Evolutionary conservation across 92 coral and sea anemone species (phyloP), one percentile per base, ranked within the genome.

Genomic region (Muricea muricata): DNA sequence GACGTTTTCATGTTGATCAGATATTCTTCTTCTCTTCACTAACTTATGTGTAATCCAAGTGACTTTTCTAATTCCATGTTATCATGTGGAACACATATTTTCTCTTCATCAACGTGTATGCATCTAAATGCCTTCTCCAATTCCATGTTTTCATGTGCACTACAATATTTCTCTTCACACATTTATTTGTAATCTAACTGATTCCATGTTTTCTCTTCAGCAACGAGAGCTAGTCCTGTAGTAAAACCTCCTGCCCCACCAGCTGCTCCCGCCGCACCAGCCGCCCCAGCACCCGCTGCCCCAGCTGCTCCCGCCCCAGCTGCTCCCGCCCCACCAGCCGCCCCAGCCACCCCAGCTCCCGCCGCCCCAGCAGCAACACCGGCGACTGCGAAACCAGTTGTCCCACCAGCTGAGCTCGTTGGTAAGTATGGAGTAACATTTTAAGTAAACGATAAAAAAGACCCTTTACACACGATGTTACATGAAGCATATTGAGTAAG

Each of bases 341-440:
- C 41, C 6, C 25, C 69, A 10, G 23, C 34, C 1, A 7, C 54
- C 24, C 21, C 71, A 32, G 33, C 71, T 3, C 83, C 83, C 32
- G 45, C 83, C 0, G 31, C 71, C 28, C 29, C 13, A 30, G 69
- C 47, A 20, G 30, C 70, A 63, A 0, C 70, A 3, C 33, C 80
- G 50, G 28, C 65, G 11, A 0, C 21, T 6, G 17, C 65, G 1
- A 20, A 24, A 32, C 21, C 80, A 48, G 1, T 66, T 6, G 34
- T 39, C 1, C 50, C 45, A 1, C 83, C 83, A 7, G 83, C 83
- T 28, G 83, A 56, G 34, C 83, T 78, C 33, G 83, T 35, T 11
- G 83, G 83, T 78, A 56, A 57, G 83, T 75, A 12, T 33, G 35
- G 41, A 28, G 41, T 0, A 17, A 65, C 28, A 28, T 6, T 28